Percentiles rank a stretch among this genome's conserved stretches.
phyloP scores from a whole-genome alignment of 2,888 invertebrate genomes.

The Omphaloscelis lunosa region DNA sequence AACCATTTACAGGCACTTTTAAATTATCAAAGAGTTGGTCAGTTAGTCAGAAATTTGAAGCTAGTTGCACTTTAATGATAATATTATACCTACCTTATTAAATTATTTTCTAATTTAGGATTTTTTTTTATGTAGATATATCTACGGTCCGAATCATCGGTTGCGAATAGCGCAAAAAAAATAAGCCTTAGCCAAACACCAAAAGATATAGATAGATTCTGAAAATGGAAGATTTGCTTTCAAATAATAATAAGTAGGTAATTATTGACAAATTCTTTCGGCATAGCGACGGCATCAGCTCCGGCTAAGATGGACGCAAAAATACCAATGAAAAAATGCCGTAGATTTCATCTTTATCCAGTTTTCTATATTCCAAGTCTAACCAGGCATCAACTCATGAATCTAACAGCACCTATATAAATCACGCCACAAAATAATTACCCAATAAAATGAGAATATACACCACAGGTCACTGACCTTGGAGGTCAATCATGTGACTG shows the following conservation, averaged over 20 bases:
- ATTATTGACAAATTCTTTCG: background rate
- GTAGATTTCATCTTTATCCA: constrained; percentile 43
- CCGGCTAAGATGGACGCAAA: background rate
- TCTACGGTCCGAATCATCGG: too few species aligned
- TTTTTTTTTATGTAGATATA: too few species aligned
- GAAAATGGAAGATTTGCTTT: background rate
- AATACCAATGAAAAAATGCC: background rate
- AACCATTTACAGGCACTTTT: too few species aligned
- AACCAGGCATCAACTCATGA: constrained; percentile 67
- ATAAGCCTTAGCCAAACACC: background rate
- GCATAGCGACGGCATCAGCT: background rate
- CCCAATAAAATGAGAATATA: constrained; percentile 75
- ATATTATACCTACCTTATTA: too few species aligned
- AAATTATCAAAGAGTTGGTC: too few species aligned
- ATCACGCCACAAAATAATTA: constrained; percentile 77
- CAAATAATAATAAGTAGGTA: background rate
- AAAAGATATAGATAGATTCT: background rate
- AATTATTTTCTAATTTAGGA: too few species aligned
- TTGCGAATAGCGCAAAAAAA: too few species aligned
- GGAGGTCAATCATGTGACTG: constrained; percentile 56
- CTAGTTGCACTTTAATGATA: too few species aligned
- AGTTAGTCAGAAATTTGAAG: too few species aligned
- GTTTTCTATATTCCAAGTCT: constrained; percentile 57
- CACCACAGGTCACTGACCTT: constrained; percentile 61
- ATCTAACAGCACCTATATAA: constrained; percentile 71